A percentile compares a stretch with the other conserved stretches of the same genome.
Conservation (phyloP, 2,888 invertebrate genomes). For the Charanyca ferruginea region DNA sequence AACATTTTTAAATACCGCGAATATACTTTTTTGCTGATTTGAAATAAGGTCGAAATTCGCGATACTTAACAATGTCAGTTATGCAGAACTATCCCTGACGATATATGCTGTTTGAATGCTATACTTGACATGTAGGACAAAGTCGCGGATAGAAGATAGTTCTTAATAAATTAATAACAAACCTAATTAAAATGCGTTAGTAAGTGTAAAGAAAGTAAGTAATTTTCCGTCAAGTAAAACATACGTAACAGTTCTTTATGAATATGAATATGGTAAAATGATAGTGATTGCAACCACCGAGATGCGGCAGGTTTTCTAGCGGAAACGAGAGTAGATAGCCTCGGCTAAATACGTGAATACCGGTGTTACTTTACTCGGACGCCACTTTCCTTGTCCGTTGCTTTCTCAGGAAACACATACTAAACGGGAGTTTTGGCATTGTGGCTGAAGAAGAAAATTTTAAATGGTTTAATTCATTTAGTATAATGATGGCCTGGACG, state of each 20-base stretch:
- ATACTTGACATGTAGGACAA: too few species aligned
- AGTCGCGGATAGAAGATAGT: background rate
- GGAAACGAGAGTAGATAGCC: constrained; percentile 70
- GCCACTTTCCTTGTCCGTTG: constrained; percentile 53
- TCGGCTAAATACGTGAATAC: constrained; percentile 58
- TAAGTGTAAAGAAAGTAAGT: background rate
- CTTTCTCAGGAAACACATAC: constrained; percentile 56
- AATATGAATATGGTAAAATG: constrained; percentile 42
- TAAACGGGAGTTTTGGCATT: constrained; percentile 36
- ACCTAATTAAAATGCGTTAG: background rate
- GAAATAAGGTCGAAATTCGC: too few species aligned
- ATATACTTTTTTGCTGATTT: too few species aligned
- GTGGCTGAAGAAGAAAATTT: constrained; percentile 18
- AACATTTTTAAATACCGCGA: too few species aligned
- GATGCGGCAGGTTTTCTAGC: constrained; percentile 70
- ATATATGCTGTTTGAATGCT: background rate
- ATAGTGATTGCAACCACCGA: constrained; percentile 40
- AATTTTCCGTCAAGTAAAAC: background rate
- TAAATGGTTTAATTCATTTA: background rate
- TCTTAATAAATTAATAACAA: background rate
- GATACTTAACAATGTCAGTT: too few species aligned
- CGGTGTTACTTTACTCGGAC: constrained; percentile 46
- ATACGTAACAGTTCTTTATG: constrained; percentile 8
- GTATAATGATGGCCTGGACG: background rate
- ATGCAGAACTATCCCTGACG: too few species aligned